Conservation (phyloP, 2,113 vertebrate genomes). For the Zingel zingel region DNA sequence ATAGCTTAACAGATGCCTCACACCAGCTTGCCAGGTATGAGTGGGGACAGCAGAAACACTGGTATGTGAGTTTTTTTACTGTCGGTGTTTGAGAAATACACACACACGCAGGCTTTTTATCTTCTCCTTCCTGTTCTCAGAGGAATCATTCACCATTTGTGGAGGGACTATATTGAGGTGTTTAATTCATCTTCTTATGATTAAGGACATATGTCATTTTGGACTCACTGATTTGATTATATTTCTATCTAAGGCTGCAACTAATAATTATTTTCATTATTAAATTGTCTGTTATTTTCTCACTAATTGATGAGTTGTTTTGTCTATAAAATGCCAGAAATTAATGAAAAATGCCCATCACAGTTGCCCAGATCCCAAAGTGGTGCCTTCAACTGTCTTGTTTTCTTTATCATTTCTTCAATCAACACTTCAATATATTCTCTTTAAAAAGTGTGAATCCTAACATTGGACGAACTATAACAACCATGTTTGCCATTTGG, state of each 20-base stretch:
- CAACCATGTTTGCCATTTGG: background rate
- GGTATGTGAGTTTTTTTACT: background rate
- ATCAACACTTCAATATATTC: background rate
- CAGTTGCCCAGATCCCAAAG: background rate
- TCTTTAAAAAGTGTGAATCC: background rate
- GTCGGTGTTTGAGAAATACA: background rate
- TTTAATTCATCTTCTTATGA: background rate
- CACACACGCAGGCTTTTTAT: background rate
- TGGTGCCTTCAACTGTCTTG: background rate
- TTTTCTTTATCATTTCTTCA: background rate
- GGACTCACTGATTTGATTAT: background rate
- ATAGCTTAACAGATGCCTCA: conserved; percentile 46
- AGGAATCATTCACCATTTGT: background rate
- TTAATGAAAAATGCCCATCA: background rate
- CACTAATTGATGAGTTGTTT: no score
- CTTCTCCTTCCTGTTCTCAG: background rate
- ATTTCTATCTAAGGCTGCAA: background rate
- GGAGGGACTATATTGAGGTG: background rate
- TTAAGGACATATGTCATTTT: background rate
- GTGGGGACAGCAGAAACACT: background rate
- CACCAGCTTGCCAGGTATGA: conserved; percentile 40
- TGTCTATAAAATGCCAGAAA: background rate
- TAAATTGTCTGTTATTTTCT: background rate
- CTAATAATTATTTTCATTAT: background rate
- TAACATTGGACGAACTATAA: background rate